A percentile compares a stretch with the other conserved stretches of the same genome.
Evolutionary conservation across 2,888 invertebrate genomes (phyloP).

Genomic region (Cotesia congregata): DNA sequence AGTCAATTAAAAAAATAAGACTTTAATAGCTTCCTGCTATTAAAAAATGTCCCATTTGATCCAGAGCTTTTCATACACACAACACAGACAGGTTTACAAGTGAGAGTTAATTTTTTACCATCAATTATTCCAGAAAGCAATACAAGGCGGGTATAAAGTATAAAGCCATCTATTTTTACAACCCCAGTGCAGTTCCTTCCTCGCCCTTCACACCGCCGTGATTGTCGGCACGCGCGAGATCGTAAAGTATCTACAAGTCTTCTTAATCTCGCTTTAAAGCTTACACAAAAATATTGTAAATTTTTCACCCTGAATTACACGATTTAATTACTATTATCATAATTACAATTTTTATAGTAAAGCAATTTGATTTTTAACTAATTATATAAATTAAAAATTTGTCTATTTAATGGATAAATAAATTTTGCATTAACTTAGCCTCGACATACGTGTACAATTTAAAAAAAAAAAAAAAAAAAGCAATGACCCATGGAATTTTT

Average conservation of each 20-base stretch:
- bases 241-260: constrained; percentile 21
- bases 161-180: constrained; percentile 26
- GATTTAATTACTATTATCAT: too few species aligned
- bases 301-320: background rate
- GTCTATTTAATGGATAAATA: background rate
- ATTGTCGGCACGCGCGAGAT: constrained; percentile 54
- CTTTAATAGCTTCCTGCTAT: background rate
- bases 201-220: constrained; percentile 27
- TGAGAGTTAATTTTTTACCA: constrained; percentile 4
- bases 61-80: background rate
- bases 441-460: background rate
- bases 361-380: too few species aligned
- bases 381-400: too few species aligned
- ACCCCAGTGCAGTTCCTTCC: constrained; percentile 19
- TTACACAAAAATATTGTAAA: background rate
- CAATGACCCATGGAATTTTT: background rate
- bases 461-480: background rate
- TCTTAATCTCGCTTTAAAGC: background rate
- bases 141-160: background rate
- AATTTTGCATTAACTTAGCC: background rate
- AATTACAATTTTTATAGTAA: too few species aligned
- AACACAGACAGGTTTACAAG: background rate
- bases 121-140: constrained; percentile 7
- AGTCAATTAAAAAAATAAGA: background rate
- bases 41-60: background rate